These are phyloP conservation scores for Chionodraco myersi DNA, from an alignment of 2,113 vertebrate genomes.

Conservation along the genomic window DNA sequence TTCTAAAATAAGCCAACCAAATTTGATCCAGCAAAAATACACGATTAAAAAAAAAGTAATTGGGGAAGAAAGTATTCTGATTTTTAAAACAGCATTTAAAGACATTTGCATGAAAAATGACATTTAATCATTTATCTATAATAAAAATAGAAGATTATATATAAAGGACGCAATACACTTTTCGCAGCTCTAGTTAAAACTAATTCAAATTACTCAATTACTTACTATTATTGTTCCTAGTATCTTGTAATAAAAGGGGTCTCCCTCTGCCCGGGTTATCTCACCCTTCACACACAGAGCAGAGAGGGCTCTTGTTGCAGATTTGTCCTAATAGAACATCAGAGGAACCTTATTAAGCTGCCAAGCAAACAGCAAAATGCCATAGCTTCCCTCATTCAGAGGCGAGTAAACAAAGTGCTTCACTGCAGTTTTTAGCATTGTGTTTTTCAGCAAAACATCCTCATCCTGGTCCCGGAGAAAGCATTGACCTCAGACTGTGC, in stretches of 20 bases:
- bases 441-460: slow-evolving; percentile 37
- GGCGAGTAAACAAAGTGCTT: slow-evolving; percentile 40
- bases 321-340: slow-evolving; percentile 49
- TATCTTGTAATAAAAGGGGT: background rate
- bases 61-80: too few species aligned
- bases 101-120: too few species aligned
- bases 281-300: slow-evolving; percentile 11
- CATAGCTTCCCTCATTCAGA: slow-evolving; percentile 36
- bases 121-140: too few species aligned
- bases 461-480: slow-evolving; percentile 10
- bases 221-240: background rate
- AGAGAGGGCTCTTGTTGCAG: slow-evolving; percentile 44
- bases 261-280: slow-evolving; percentile 3
- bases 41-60: too few species aligned
- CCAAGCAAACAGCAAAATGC: slow-evolving; percentile 59
- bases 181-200: background rate
- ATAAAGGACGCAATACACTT: too few species aligned
- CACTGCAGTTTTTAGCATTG: slow-evolving; percentile 35
- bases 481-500: slow-evolving; percentile 20
- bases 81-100: too few species aligned
- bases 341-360: slow-evolving; percentile 59
- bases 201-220: background rate
- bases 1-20: too few species aligned
- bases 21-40: too few species aligned
- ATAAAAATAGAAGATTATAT: too few species aligned